Evolutionary conservation across 2,797 vertebrate genomes (phyloP).

Genomic region (Euphonia xanthogaster): DNA sequence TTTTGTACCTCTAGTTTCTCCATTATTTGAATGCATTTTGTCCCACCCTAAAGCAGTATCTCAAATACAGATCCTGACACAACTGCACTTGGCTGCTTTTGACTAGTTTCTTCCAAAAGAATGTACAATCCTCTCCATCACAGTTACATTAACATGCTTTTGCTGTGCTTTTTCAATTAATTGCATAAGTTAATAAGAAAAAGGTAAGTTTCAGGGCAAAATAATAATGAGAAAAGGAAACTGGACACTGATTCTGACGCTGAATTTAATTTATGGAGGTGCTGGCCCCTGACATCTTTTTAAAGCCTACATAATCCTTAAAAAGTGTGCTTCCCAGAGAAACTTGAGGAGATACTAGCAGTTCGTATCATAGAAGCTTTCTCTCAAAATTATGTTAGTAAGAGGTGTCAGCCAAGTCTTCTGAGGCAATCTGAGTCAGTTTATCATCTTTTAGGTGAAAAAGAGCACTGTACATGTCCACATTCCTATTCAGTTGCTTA

Average conservation of each 20-base stretch:
- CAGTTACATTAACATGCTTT: not conserved
- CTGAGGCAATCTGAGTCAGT: not conserved
- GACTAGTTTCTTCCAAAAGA: not conserved
- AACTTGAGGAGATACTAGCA: not conserved
- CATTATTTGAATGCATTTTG: not conserved
- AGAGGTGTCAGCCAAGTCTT: not conserved
- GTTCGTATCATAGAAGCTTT: not conserved
- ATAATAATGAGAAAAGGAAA: slow-evolving; percentile 38
- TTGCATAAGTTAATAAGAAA: not conserved
- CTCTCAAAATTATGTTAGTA: not conserved
- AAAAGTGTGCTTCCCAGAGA: not conserved
- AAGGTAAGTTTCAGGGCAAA: slow-evolving; percentile 35
- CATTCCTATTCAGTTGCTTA: not conserved
- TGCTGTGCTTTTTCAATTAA: not conserved
- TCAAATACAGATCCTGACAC: not conserved
- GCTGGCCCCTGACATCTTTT: slow-evolving; percentile 23
- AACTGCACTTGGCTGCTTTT: not conserved
- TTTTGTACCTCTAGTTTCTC: not conserved
- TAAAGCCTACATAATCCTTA: not conserved
- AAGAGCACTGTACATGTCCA: not conserved
- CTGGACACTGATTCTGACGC: not conserved
- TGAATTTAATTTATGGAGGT: slow-evolving; percentile 50
- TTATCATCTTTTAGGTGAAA: not conserved
- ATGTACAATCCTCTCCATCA: not conserved
- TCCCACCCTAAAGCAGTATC: not conserved